A percentile compares a stretch with the other conserved stretches of the same genome.
Evolutionary conservation across 2,797 vertebrate species (phyloP).

Genomic region (Moxostoma hubbsi): DNA sequence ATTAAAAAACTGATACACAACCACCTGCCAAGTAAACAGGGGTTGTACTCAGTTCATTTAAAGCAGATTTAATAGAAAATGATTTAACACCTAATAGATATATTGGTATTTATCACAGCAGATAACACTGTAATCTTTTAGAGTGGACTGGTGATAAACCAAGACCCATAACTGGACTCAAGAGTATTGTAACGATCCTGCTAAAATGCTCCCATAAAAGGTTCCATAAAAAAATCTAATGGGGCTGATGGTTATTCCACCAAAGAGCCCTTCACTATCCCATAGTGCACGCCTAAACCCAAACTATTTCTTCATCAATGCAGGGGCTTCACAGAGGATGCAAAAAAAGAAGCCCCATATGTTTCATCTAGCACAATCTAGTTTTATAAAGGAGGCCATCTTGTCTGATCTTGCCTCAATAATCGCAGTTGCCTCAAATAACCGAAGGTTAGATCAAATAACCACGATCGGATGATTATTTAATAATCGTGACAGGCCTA

Average conservation of each 20-base stretch:
- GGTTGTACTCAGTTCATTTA: not conserved
- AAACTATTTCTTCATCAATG: constrained; percentile 28
- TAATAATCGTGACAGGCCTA: too few relatives aligned
- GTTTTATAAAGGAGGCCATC: constrained; percentile 32
- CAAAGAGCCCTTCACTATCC: not conserved
- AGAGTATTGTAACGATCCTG: constrained; percentile 16
- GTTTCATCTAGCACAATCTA: constrained; percentile 26
- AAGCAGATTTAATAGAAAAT: constrained; percentile 14
- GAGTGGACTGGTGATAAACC: constrained; percentile 3
- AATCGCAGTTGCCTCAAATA: too few relatives aligned
- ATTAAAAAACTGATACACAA: not conserved
- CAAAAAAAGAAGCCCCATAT: constrained; percentile 15
- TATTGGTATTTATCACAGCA: constrained; percentile 21
- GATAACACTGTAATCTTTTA: constrained; percentile 5
- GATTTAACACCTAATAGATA: constrained; percentile 30
- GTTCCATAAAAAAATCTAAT: constrained; percentile 2
- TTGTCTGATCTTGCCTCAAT: constrained; percentile 18
- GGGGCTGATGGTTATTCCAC: not conserved
- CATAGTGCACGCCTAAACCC: constrained; percentile 18
- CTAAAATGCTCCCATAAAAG: constrained; percentile 17
- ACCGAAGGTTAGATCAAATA: too few relatives aligned
- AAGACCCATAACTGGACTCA: constrained; percentile 16
- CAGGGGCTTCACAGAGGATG: constrained; percentile 13
- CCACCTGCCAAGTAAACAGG: not conserved
- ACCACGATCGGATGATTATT: too few relatives aligned